Conservation (phyloP, 92 coral and sea anemone genomes). For the Parazoanthus atlanticus region DNA sequence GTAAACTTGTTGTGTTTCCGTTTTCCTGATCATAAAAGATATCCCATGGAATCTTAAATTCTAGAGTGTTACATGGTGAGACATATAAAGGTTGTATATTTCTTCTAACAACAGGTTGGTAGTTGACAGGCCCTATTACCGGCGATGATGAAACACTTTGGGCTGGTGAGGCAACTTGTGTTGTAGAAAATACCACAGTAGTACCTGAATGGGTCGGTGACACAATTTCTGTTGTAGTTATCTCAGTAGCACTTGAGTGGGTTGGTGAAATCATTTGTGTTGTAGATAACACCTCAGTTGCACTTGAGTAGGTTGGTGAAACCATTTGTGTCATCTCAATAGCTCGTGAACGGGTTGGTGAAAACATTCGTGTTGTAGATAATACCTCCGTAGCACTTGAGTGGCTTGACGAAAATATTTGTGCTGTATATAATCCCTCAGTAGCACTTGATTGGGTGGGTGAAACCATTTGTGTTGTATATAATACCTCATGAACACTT, state of each 20-base stretch:
- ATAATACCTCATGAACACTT: too few relatives aligned
- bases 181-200: background rate
- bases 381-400: background rate
- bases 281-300: background rate
- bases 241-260: background rate
- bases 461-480: too few relatives aligned
- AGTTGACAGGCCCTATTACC: background rate
- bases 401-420: background rate
- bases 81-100: background rate
- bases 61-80: background rate
- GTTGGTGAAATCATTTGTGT: background rate
- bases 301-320: background rate
- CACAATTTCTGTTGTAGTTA: background rate
- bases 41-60: conserved; percentile 41
- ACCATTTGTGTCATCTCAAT: background rate
- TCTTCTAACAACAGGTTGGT: conserved; percentile 23
- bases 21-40: conserved; percentile 50
- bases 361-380: background rate
- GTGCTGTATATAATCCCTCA: background rate
- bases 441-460: too few relatives aligned
- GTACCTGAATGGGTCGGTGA: background rate
- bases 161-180: conserved; percentile 10
- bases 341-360: background rate
- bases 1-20: conserved; percentile 46
- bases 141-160: background rate